Base-by-base conservation (phyloP, 2,888 invertebrate species). In the Agrotis clavis region DNA sequence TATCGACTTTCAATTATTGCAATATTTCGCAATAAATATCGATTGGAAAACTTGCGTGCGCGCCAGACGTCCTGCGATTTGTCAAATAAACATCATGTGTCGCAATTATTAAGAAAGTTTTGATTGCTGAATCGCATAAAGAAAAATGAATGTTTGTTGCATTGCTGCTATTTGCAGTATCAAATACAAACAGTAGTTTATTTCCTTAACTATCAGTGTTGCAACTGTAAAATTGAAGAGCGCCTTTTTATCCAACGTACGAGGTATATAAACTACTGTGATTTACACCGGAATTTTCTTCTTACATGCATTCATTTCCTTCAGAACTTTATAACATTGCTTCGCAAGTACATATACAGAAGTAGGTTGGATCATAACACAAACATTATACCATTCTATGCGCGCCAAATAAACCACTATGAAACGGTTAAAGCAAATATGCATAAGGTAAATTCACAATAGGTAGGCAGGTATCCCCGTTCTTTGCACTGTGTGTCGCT, bases 1-100 rank as follows among this genome's bases (percentile, higher is more conserved):
- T 87, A 88, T 87, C 80, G 77, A 85, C 82, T 86, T 89, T 89
- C 90, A 89, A 87, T 86, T 86, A 85, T 72, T 56, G 57, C 63
- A 77, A 75, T 82, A 82, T 83, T 82, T 82, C 73, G 68, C 82
- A 83, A 79, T 82, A 82, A 85, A 79, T 50, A 77, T 82, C 73
- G 67, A 76, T 79, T 83, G 80, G 76, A 83, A 68, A 76, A 66
- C 64, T 71, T 75, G 86, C 84, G 84, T 88, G 84, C 25, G 25
- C 47, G 68, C 51, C 48, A 72, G 59, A 69, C 63, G 74, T 48
- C 19, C 53, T 63, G 57, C 61, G 50, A 86, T 86, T 79, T 79
- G 57, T 79, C 76, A 81, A 82, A 76, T 72, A 72, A 66, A 68
- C 21, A 61, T 64, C n/a, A 53, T 35, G 18, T 66, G 25, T 14